Percentiles rank a stretch among this genome's conserved stretches.
Evolutionary conservation across 1,140 invertebrate genomes (phyloP).

Genomic region (Heliconius congener): DNA sequence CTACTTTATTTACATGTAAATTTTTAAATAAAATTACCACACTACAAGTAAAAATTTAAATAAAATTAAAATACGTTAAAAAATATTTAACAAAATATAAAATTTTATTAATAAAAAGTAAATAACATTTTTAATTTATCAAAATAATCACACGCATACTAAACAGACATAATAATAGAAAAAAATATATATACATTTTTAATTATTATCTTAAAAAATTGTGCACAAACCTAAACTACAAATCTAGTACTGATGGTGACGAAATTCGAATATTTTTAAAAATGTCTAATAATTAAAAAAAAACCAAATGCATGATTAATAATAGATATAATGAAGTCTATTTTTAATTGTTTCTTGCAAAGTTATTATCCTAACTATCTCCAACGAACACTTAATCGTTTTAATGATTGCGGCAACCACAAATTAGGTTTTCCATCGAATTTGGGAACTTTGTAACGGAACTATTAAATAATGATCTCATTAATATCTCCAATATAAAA

Average conservation of each 20-base stretch:
- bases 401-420: not conserved
- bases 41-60: no score
- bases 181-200: no score
- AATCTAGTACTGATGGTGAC: not conserved
- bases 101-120: no score
- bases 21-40: no score
- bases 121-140: no score
- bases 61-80: no score
- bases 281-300: not conserved
- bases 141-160: no score
- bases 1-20: no score
- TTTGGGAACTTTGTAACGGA: slow-evolving; percentile 8
- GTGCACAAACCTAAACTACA: not conserved
- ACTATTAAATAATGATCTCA: not conserved
- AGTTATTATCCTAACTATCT: not conserved
- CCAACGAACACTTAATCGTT: slow-evolving; percentile 1
- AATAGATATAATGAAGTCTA: not conserved
- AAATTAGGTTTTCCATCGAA: not conserved
- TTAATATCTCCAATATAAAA: slow-evolving; percentile 1
- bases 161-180: no score
- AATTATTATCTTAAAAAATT: not conserved
- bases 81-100: no score
- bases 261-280: not conserved
- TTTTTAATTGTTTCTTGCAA: not conserved
- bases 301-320: not conserved